Base-by-base conservation (phyloP, 2,113 vertebrate genomes). In the Zosterops hypoxanthus region DNA sequence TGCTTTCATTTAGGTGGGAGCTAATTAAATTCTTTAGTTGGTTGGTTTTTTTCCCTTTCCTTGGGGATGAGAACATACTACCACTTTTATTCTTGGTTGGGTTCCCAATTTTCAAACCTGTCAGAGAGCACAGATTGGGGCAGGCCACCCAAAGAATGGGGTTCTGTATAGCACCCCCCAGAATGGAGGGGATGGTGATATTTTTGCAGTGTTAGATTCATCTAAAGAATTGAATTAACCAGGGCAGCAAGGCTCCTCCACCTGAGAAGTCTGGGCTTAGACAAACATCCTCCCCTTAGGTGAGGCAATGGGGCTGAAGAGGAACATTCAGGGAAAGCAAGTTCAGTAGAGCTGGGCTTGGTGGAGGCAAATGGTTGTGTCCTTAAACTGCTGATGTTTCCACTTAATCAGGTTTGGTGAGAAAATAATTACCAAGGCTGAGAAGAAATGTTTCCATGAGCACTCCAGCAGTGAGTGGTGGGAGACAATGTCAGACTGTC, bases 251-350 rank as follows among this genome's bases (percentile, higher is more conserved):
- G 10, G 19, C 14, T 68, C 5, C 28, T 77, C 25, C 49, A 69
- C 8, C 25, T 66, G 53, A n/a, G 50, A 80, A 72, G 31, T 59
- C 44, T 52, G 57, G 33, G n/a, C 18, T 46, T 42, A 21, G 5
- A 23, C 33, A 88, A 79, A 71, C 4, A 17, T 34, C 12, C 21
- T 60, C 28, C 41, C 42, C 36, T 22, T 69, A 17, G 31, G 0
- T 20, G 21, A 66, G 60, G 44, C 3, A 6, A 36, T 33, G 33
- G 0, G 0, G n/a, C n/a, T 61, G 55, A 57, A 69, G 20, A 77
- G n/a, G 24, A 88, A 44, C 16, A 31, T 39, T 53, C 26, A 63
- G 20, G 39, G 17, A 57, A 41, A 75, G 11, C 10, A 72, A 42
- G 31, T 0, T 5, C 19, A 21, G 15, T 14, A 41, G 16, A 39